Evolutionary conservation across 1,140 invertebrate species (phyloP).

Genomic region (Drosophila serrata): DNA sequence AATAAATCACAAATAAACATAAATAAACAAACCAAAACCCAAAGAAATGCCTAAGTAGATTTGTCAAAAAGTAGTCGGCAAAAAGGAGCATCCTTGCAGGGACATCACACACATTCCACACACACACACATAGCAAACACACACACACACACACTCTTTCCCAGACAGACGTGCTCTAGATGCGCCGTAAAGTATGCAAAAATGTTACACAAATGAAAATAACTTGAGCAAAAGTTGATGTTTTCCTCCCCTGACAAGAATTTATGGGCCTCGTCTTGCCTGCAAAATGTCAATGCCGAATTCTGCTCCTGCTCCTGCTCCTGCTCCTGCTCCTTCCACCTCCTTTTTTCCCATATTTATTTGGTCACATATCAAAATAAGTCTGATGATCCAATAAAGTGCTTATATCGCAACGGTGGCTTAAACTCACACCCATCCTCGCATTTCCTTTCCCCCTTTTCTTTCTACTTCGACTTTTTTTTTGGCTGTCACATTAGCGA

Average conservation of each 20-base stretch:
- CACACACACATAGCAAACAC: not conserved
- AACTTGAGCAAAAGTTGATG: conserved; percentile 77
- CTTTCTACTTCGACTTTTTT: not conserved
- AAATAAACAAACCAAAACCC: conserved; percentile 78
- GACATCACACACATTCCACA: not conserved
- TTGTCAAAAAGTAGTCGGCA: conserved; percentile 77
- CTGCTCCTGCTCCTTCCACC: not conserved
- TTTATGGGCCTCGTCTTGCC: conserved; percentile 65
- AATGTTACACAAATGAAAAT: conserved; percentile 82
- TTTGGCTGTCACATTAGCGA: conserved; percentile 42
- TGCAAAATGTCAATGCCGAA: conserved; percentile 77
- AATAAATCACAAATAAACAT: conserved; percentile 84
- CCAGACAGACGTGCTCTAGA: conserved; percentile 66
- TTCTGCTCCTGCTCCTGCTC: not conserved
- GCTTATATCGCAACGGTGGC: conserved; percentile 78
- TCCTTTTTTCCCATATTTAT: conserved; percentile 33
- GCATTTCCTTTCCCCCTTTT: not conserved
- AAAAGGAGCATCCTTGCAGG: conserved; percentile 43
- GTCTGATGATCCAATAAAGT: conserved; percentile 83
- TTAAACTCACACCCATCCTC: conserved; percentile 48
- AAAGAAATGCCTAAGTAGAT: conserved; percentile 80
- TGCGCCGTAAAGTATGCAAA: conserved; percentile 81
- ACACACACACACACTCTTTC: not conserved
- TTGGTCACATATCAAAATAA: conserved; percentile 80
- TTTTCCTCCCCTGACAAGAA: conserved; percentile 66